phyloP scores from a whole-genome alignment of 2,113 vertebrate genomes.

The Pedetes capensis region DNA sequence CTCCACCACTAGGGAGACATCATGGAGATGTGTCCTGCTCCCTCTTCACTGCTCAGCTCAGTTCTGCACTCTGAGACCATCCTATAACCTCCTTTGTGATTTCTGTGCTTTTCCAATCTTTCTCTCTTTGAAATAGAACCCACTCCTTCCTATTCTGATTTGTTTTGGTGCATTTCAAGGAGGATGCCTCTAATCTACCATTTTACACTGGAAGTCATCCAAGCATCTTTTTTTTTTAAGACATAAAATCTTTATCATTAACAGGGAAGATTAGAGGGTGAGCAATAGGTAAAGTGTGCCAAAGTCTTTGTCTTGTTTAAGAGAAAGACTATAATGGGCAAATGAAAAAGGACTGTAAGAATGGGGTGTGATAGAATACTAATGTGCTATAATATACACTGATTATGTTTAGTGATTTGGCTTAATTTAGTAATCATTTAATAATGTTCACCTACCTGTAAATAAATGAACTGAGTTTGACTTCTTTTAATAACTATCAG shows the following conservation, averaged over 20 bases:
- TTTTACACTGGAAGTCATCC: too few relatives aligned
- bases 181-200: too few relatives aligned
- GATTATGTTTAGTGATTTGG: background rate
- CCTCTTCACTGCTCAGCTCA: too few relatives aligned
- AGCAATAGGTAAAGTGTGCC: background rate
- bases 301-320: background rate
- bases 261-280: background rate
- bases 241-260: background rate
- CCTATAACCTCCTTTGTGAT: too few relatives aligned
- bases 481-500: background rate
- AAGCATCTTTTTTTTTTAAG: background rate
- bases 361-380: background rate
- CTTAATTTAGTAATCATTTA: slow-evolving; percentile 16
- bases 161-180: too few relatives aligned
- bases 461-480: background rate
- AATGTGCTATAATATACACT: background rate
- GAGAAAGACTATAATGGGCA: background rate
- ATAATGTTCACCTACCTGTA: background rate
- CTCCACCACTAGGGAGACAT: too few relatives aligned
- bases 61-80: too few relatives aligned
- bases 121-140: too few relatives aligned
- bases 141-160: too few relatives aligned
- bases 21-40: too few relatives aligned
- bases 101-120: too few relatives aligned
- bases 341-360: background rate